Evolutionary conservation across 2,888 invertebrate species (phyloP).

Genomic region (Cryptosula pallasiana): DNA sequence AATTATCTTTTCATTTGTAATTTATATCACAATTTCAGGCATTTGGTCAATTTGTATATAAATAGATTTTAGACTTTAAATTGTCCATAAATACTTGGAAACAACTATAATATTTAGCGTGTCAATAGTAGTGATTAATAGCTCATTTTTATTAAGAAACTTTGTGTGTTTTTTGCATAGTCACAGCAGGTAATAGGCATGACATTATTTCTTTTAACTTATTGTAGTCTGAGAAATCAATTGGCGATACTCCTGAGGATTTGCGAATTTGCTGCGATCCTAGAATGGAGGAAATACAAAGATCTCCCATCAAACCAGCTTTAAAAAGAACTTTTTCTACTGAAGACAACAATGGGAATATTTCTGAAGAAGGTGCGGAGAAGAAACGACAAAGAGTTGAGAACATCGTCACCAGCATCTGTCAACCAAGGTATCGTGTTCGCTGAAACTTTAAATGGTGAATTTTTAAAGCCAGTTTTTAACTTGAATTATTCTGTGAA

Average conservation of each 20-base stretch:
- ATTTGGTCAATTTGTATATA: no score
- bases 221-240: neutral
- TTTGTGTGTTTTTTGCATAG: neutral
- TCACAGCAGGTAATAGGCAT: neutral
- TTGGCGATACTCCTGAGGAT: neutral
- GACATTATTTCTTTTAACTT: neutral
- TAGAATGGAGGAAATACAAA: slow-evolving; percentile 2
- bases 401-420: slow-evolving; percentile 89
- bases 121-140: neutral
- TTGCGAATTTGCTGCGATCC: neutral
- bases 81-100: no score
- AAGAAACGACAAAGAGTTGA: slow-evolving; percentile 89
- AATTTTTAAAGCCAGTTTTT: no score
- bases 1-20: no score
- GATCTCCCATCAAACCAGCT: slow-evolving; percentile 4
- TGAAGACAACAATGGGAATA: slow-evolving; percentile 17
- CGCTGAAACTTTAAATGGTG: no score
- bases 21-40: no score
- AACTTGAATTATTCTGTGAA: no score
- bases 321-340: neutral
- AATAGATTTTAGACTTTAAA: no score
- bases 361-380: slow-evolving; percentile 36
- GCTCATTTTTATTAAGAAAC: neutral
- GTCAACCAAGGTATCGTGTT: slow-evolving; percentile 56
- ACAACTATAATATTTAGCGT: neutral